A percentile compares a stretch with the other conserved stretches of the same genome.
These are phyloP conservation scores for Orthosia cruda DNA, from an alignment of 2,888 invertebrate species.

Conservation along the genomic window DNA sequence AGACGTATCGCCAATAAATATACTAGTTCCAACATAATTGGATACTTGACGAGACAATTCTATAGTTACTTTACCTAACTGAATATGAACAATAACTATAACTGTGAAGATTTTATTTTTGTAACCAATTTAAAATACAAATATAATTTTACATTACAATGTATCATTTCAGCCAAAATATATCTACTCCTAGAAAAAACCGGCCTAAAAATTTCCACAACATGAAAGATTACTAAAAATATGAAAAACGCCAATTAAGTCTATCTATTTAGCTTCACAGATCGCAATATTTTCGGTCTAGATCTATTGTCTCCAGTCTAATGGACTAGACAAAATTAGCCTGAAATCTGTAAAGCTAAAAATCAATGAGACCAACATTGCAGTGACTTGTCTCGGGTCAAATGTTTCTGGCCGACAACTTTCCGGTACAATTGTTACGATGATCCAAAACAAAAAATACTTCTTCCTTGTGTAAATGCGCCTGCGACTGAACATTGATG, in stretches of 20 bases:
- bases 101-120: neutral
- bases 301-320: slow-evolving; percentile 2
- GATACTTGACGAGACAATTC: neutral
- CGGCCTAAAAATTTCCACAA: no score
- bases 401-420: neutral
- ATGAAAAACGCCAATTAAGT: no score
- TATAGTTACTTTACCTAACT: neutral
- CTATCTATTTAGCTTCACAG: neutral
- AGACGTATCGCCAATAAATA: neutral
- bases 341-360: slow-evolving; percentile 1
- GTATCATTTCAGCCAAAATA: no score
- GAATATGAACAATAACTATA: neutral
- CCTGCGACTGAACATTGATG: slow-evolving; percentile 6
- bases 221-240: no score
- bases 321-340: neutral
- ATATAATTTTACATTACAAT: no score
- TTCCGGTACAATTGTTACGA: slow-evolving; percentile 25
- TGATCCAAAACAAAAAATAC: slow-evolving; percentile 26
- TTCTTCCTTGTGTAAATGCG: slow-evolving; percentile 29
- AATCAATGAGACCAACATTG: slow-evolving; percentile 13
- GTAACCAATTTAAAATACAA: no score
- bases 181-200: no score
- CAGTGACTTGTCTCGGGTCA: slow-evolving; percentile 30
- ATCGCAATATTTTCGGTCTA: neutral
- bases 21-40: neutral